phyloP scores from a whole-genome alignment of 2,113 vertebrate species.

The Indri indri region DNA sequence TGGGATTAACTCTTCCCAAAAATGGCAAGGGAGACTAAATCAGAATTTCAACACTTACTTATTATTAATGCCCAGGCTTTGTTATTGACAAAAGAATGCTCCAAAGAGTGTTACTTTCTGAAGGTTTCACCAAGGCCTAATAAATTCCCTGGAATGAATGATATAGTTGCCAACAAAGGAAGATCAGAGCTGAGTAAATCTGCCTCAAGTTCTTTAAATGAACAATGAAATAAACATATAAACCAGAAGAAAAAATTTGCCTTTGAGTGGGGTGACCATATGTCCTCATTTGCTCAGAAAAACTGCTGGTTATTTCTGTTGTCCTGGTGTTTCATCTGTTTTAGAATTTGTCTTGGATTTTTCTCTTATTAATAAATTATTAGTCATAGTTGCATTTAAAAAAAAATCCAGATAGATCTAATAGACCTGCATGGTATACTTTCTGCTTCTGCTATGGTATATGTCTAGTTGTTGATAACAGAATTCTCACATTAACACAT shows the following conservation, averaged over 20 bases:
- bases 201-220: constrained; percentile 6
- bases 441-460: neutral
- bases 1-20: neutral
- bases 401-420: neutral
- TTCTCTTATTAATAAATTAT: neutral
- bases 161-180: neutral
- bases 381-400: neutral
- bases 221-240: neutral
- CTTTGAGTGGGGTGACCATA: neutral
- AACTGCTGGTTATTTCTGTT: neutral
- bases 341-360: neutral
- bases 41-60: neutral
- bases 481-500: neutral
- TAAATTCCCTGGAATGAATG: neutral
- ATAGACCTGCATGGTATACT: neutral
- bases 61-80: neutral
- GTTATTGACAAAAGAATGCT: neutral
- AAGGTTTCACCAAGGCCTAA: neutral
- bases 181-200: neutral
- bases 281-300: neutral
- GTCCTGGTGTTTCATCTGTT: neutral
- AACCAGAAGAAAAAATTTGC: neutral
- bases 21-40: neutral
- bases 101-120: neutral
- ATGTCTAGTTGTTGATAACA: neutral